These are phyloP conservation scores for Flexamia atlantica DNA, from an alignment of 2,888 invertebrate genomes.

Conservation along the genomic window DNA sequence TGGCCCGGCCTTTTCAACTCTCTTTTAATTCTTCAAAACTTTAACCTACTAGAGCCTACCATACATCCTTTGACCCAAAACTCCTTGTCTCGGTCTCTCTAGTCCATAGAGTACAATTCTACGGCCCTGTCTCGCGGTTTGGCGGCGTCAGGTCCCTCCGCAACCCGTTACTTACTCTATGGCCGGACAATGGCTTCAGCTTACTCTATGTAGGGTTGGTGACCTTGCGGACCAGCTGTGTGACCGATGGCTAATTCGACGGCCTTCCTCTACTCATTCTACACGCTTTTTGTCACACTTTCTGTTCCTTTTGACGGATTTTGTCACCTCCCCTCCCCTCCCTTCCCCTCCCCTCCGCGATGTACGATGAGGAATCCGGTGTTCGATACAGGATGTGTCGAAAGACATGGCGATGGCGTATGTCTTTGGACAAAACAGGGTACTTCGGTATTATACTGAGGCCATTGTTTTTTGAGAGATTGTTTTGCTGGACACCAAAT, in stretches of 20 bases:
- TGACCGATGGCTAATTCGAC: conserved; percentile 38
- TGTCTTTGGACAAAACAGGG: no score
- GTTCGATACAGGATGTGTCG: not conserved
- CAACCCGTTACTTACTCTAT: conserved; percentile 23
- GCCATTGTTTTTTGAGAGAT: no score
- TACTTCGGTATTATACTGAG: no score
- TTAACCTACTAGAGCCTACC: no score
- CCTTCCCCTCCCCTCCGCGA: not conserved
- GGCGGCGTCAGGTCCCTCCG: not conserved
- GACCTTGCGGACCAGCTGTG: conserved; percentile 56
- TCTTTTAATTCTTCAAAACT: no score
- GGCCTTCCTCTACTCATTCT: conserved; percentile 49
- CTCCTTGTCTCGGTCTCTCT: no score
- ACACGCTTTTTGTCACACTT: conserved; percentile 53
- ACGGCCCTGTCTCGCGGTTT: no score
- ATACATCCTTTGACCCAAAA: no score
- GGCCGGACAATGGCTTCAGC: not conserved
- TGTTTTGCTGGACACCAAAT: no score
- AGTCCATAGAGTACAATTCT: no score
- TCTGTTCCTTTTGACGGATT: conserved; percentile 55
- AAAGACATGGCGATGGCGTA: no score
- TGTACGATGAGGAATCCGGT: not conserved
- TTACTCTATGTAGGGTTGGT: conserved; percentile 43
- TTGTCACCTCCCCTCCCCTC: conserved; percentile 30
- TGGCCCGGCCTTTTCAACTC: no score